These are phyloP conservation scores for Amiota mariae DNA, from an alignment of 2,888 invertebrate species.

Conservation along the genomic window DNA sequence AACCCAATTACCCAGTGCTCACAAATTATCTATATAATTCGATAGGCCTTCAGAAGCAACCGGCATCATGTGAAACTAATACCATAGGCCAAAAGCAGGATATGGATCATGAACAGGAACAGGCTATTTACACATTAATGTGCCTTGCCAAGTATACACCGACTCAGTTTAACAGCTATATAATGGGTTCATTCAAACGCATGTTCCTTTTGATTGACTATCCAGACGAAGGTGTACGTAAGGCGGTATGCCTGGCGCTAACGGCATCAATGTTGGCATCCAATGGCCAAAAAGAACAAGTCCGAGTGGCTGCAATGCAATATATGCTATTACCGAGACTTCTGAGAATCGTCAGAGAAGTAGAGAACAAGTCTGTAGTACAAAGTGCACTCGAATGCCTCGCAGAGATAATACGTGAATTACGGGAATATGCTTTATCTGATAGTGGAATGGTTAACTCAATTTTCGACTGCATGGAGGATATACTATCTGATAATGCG, in stretches of 20 bases:
- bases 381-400: constrained; percentile 22
- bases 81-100: background rate
- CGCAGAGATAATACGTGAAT: constrained; percentile 4
- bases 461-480: constrained; percentile 28
- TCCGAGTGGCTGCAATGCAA: constrained; percentile 14
- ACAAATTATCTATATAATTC: background rate
- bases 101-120: constrained; percentile 23
- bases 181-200: background rate
- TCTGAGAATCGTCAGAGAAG: constrained; percentile 13
- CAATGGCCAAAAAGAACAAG: background rate
- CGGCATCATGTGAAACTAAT: too few relatives aligned
- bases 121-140: constrained; percentile 35
- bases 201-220: constrained; percentile 1
- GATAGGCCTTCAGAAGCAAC: background rate
- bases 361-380: constrained; percentile 23
- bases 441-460: constrained; percentile 10
- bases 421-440: constrained; percentile 28
- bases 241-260: constrained; percentile 29
- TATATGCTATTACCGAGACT: constrained; percentile 30
- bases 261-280: constrained; percentile 21
- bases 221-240: constrained; percentile 2
- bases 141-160: constrained; percentile 29
- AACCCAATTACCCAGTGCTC: background rate
- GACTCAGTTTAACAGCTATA: constrained; percentile 11
- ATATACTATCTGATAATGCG: constrained; percentile 30